Percentiles rank a stretch among this genome's conserved stretches.
Conservation (phyloP, 2,113 vertebrate genomes). For the Campylorhamphus procurvoides region DNA sequence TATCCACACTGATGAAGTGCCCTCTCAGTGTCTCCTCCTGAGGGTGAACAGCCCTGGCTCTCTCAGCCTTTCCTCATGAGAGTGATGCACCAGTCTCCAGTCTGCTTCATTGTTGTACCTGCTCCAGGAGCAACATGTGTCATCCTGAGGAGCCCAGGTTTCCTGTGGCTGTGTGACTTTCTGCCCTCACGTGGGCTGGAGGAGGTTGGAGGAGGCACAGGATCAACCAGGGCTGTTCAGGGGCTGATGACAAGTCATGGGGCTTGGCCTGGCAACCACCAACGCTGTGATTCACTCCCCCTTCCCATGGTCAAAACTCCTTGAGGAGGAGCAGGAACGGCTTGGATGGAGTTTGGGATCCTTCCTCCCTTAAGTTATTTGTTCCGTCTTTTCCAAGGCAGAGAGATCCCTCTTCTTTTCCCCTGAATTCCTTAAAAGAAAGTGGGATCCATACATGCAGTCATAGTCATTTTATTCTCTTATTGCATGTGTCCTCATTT, state of each 20-base stretch:
- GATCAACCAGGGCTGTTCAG: accelerated
- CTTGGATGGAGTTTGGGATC: neutral
- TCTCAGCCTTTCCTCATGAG: neutral
- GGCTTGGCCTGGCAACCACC: neutral
- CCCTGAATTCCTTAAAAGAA: neutral
- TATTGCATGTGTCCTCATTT: neutral
- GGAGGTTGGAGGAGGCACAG: neutral
- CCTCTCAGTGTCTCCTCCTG: neutral
- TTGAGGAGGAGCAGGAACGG: neutral
- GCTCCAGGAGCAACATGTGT: neutral
- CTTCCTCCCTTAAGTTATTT: neutral
- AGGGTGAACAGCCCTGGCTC: neutral
- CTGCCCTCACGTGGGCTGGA: accelerated
- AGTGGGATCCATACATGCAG: neutral
- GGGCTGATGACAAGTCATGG: neutral
- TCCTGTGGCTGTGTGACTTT: neutral
- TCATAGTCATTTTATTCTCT: neutral
- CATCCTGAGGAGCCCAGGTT: too few species aligned
- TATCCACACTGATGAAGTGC: accelerated
- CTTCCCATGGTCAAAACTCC: neutral
- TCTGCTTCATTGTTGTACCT: neutral
- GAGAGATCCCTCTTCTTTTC: accelerated
- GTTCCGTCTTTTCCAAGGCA: too few species aligned
- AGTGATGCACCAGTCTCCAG: too few species aligned
- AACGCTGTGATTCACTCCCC: neutral